These are phyloP conservation scores for Leucania comma DNA, from an alignment of 2,888 invertebrate genomes.

Conservation along the genomic window DNA sequence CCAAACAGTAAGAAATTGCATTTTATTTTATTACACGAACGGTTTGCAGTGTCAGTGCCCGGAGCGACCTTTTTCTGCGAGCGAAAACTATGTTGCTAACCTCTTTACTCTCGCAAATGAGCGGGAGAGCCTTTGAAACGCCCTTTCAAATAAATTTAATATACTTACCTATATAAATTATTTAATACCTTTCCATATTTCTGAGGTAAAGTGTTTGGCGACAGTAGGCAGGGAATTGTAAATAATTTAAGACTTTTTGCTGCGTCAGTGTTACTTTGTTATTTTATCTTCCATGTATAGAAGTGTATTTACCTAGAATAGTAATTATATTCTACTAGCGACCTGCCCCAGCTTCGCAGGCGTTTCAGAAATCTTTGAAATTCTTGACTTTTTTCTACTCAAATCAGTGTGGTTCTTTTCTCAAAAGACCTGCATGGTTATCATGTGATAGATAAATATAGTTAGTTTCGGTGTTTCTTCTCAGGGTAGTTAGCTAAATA, in stretches of 20 bases:
- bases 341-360: too few relatives aligned
- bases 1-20: conserved; percentile 26
- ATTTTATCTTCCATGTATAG: background rate
- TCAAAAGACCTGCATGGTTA: too few relatives aligned
- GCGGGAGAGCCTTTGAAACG: conserved; percentile 12
- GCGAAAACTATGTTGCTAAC: conserved; percentile 15
- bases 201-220: background rate
- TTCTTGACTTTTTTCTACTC: too few relatives aligned
- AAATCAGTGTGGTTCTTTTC: too few relatives aligned
- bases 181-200: conserved; percentile 13
- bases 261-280: background rate
- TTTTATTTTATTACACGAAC: conserved; percentile 40
- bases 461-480: too few relatives aligned
- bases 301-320: background rate
- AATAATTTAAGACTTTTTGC: background rate
- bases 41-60: conserved; percentile 1
- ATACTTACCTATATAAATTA: conserved; percentile 6
- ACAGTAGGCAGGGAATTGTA: background rate
- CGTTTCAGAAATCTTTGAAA: too few relatives aligned
- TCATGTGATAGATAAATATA: too few relatives aligned
- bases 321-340: background rate
- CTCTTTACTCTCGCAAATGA: conserved; percentile 39
- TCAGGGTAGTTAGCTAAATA: too few relatives aligned
- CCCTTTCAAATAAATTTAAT: conserved; percentile 29
- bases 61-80: conserved; percentile 10